Base-by-base conservation (phyloP, 2,797 vertebrate species). In the Cyprinella venusta region DNA sequence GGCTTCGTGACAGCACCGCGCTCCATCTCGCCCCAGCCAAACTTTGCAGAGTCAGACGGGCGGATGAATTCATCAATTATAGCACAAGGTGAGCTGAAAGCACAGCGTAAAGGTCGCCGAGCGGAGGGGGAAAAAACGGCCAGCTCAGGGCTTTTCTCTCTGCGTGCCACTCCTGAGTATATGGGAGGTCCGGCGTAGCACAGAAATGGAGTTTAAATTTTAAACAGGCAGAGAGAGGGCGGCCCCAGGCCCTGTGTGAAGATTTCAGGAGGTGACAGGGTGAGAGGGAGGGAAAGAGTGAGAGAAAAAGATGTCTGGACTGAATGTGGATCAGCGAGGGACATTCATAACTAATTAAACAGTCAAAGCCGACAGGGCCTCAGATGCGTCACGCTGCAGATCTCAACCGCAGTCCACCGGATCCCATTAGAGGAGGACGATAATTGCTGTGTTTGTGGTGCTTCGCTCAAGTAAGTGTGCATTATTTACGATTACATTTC, bases 251-350 rank as follows among this genome's bases (percentile, higher is more conserved):
- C 80, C 85, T 75, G 94, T 95, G 94, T 91, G 93, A 93, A 94
- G 93, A 90, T 91, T 93, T 87, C 94, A 95, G 92, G 94, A 95
- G 94, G 94, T 94, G 76, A 95, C 93, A 95, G 95, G 95, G 94
- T 93, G 94, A 94, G 92, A 93, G 91, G 67, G 21, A 59, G 76
- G 67, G 61, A 56, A 76, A 65, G 84, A 86, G 48, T 54, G 50
- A 76, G 80, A 71, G 84, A 85, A 77, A 82, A 48, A 84, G 77
- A 84, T 71, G 40, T 63, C 56, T 74, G 74, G 54, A 38, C 15
- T 61, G 76, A 76, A 68, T 80, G 69, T 74, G 52, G 54, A 80
- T 78, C 71, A 76, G 83, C 70, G 12, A 79, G 76, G 75, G 80
- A 78, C 67, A 61, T 59, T 83, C 80, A 75, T 86, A 68, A 86